These are phyloP conservation scores for Brachypodius melanocephalos DNA, from an alignment of 2,113 vertebrate genomes.

Conservation along the genomic window DNA sequence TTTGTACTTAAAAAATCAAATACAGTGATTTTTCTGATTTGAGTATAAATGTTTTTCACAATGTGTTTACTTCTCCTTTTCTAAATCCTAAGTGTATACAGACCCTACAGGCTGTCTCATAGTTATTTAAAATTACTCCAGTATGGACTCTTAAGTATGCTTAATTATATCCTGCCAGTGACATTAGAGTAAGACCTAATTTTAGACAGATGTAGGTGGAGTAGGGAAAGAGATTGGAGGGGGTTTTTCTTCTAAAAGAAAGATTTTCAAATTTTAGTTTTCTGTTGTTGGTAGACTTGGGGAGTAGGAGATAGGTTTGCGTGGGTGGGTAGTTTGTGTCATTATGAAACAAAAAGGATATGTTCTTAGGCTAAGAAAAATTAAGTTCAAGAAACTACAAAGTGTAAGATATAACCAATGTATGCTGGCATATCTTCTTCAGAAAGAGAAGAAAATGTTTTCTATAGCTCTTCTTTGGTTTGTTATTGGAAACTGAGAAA, in stretches of 20 bases:
- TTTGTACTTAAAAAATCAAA: background rate
- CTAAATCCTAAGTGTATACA: background rate
- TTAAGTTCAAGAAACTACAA: background rate
- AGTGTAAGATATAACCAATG: background rate
- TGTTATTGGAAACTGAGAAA: background rate
- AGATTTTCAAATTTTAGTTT: background rate
- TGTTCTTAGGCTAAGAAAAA: background rate
- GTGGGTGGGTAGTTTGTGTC: background rate
- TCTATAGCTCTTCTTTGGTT: background rate
- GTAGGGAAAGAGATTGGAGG: background rate
- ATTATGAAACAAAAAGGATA: background rate
- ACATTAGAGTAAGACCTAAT: background rate
- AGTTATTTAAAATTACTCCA: constrained; percentile 30
- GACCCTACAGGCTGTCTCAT: background rate
- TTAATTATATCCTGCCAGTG: constrained; percentile 25
- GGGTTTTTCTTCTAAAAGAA: background rate
- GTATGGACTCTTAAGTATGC: background rate
- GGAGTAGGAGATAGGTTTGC: background rate
- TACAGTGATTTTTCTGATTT: background rate
- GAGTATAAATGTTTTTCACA: background rate
- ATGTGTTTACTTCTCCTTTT: background rate
- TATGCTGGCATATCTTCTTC: background rate
- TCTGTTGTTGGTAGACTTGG: background rate
- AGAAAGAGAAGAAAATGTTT: background rate
- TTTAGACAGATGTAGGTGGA: background rate